A percentile compares a stretch with the other conserved stretches of the same genome.
Conservation (phyloP, 1,140 invertebrate genomes). For the Drusus annulatus region DNA sequence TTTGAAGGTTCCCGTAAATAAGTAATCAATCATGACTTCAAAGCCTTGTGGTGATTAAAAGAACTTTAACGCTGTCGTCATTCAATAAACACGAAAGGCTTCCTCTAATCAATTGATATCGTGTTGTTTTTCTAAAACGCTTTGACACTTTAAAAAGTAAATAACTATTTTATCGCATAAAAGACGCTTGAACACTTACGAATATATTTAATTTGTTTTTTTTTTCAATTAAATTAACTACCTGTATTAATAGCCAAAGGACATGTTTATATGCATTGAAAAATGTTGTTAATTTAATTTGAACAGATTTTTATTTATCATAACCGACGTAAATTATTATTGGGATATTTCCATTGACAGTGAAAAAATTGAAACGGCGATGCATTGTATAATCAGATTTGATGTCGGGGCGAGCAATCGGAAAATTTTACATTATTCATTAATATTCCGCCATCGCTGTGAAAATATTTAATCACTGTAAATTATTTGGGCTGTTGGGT, state of each 20-base stretch:
- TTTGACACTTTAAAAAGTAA: conserved; percentile 30
- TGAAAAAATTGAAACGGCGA: conserved; percentile 43
- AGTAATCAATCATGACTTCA: conserved; percentile 32
- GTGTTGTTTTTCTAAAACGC: background rate
- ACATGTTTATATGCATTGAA: too few species aligned
- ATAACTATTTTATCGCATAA: background rate
- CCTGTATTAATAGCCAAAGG: too few species aligned
- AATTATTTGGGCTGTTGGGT: background rate
- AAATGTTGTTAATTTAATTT: too few species aligned
- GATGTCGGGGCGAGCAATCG: conserved; percentile 43
- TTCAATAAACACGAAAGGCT: conserved; percentile 38
- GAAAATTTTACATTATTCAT: conserved; percentile 50
- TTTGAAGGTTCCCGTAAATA: background rate
- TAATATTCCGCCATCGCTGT: conserved; percentile 25
- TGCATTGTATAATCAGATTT: conserved; percentile 50
- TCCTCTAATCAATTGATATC: conserved; percentile 15
- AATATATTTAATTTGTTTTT: conserved; percentile 24
- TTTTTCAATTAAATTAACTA: background rate
- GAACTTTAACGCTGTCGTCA: conserved; percentile 10
- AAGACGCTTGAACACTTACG: conserved; percentile 25
- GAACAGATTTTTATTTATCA: too few species aligned
- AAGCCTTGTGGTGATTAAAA: conserved; percentile 32
- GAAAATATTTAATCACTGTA: conserved; percentile 28
- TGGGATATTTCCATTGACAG: conserved; percentile 38
- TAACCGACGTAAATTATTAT: too few species aligned